phyloP scores from a whole-genome alignment of 2,113 vertebrate genomes.

The Salvelinus alpinus region DNA sequence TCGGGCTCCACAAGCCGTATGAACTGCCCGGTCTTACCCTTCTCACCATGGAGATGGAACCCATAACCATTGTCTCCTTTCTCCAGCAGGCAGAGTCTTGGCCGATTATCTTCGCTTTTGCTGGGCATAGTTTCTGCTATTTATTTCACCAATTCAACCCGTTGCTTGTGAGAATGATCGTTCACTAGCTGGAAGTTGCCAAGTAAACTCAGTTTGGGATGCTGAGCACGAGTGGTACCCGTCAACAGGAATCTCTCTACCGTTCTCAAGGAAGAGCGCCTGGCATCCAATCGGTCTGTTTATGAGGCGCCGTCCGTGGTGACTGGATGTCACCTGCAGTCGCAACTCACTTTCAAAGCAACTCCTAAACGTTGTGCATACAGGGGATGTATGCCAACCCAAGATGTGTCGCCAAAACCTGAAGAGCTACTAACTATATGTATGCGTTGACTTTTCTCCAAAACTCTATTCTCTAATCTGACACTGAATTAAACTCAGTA shows the following conservation, averaged over 20 bases:
- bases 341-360: not conserved
- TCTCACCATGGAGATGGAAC: slow-evolving; percentile 92
- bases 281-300: not conserved
- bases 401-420: not conserved
- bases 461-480: not conserved
- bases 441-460: not conserved
- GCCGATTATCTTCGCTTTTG: slow-evolving; percentile 70
- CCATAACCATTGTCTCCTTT: slow-evolving; percentile 89
- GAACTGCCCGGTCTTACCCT: slow-evolving; percentile 88
- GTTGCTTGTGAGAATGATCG: not conserved
- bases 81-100: slow-evolving; percentile 87
- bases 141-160: slow-evolving; percentile 29
- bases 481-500: not conserved
- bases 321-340: not conserved
- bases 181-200: not conserved
- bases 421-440: not conserved
- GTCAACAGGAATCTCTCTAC: not conserved
- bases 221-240: not conserved
- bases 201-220: slow-evolving; percentile 13
- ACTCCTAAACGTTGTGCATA: not conserved
- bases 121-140: slow-evolving; percentile 66
- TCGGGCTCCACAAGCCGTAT: slow-evolving; percentile 90
- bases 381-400: not conserved
- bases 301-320: not conserved
- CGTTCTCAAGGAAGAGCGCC: not conserved